Percentiles rank a stretch among this genome's conserved stretches.
phyloP scores from a whole-genome alignment of 2,113 vertebrate genomes.

The Muntiacus reevesi region DNA sequence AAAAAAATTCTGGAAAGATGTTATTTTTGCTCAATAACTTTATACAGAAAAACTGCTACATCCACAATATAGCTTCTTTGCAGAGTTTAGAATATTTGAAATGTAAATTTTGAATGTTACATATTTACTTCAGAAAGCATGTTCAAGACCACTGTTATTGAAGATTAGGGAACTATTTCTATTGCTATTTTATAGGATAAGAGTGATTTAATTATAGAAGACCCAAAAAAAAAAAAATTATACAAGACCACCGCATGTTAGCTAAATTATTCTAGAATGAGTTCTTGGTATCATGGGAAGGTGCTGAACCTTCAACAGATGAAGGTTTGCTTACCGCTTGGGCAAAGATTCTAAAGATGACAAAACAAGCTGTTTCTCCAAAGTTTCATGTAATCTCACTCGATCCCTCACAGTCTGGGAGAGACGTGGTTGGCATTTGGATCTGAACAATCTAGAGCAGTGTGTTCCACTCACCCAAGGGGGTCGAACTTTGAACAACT shows the following conservation, averaged over 20 bases:
- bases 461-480: conserved; percentile 79
- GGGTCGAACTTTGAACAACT: conserved; percentile 77
- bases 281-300: neutral
- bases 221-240: neutral
- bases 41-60: neutral
- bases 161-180: neutral
- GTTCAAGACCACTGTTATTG: neutral
- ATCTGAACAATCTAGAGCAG: conserved; percentile 22
- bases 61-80: neutral
- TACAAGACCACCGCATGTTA: neutral
- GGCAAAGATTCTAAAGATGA: conserved; percentile 59
- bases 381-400: conserved; percentile 19
- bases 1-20: neutral
- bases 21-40: conserved; percentile 4
- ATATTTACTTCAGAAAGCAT: neutral
- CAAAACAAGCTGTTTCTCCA: conserved; percentile 53
- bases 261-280: neutral
- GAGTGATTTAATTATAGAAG: neutral
- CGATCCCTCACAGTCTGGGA: neutral
- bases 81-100: neutral
- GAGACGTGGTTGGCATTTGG: conserved; percentile 19
- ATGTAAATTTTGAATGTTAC: neutral
- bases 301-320: neutral
- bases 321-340: conserved; percentile 59
- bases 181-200: neutral